These are phyloP conservation scores for Fukomys damarensis DNA, from an alignment of 2,113 vertebrate species.

Conservation along the genomic window DNA sequence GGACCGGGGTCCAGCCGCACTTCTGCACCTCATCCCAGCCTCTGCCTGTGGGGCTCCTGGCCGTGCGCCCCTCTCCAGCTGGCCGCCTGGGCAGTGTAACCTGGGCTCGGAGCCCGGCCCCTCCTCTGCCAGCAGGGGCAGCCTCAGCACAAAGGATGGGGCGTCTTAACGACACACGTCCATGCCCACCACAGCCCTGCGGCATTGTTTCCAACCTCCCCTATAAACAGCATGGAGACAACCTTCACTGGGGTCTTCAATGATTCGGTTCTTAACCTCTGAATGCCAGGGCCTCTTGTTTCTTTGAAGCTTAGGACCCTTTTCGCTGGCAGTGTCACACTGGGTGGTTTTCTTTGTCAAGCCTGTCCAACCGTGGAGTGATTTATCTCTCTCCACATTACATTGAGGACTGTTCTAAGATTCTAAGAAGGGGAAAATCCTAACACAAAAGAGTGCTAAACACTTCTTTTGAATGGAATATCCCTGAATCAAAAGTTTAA, in stretches of 20 bases:
- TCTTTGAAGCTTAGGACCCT: slow-evolving; percentile 58
- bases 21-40: too few species aligned
- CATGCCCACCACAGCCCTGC: not conserved
- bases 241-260: slow-evolving; percentile 23
- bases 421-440: not conserved
- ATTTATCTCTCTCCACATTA: slow-evolving; percentile 41
- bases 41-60: not conserved
- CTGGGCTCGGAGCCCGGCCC: not conserved
- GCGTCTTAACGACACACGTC: not conserved
- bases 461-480: not conserved
- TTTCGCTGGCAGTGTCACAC: slow-evolving; percentile 20
- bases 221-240: not conserved
- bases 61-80: not conserved
- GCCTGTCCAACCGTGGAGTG: not conserved
- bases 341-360: slow-evolving; percentile 47
- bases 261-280: slow-evolving; percentile 21
- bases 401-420: slow-evolving; percentile 20
- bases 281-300: slow-evolving; percentile 3
- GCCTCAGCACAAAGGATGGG: not conserved
- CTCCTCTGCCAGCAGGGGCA: slow-evolving; percentile 58
- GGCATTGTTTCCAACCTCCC: not conserved
- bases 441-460: not conserved
- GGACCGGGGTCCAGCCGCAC: too few species aligned
- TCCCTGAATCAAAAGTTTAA: not conserved
- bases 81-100: not conserved